A percentile compares a stretch with the other conserved stretches of the same genome.
Evolutionary conservation across 2,797 vertebrate species (phyloP).

Genomic region (Sebastes jordani): DNA sequence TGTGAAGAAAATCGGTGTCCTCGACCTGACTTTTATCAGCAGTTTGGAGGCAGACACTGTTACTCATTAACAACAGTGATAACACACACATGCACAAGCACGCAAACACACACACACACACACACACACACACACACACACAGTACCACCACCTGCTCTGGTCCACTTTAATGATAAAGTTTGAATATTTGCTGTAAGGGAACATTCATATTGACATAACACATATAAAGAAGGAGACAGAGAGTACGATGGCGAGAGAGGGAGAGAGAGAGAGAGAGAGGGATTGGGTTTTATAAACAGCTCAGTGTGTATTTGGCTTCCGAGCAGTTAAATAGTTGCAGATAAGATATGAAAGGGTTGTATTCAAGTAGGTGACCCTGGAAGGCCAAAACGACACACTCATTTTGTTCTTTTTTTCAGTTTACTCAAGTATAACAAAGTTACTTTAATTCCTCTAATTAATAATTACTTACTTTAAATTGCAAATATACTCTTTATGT

Average conservation of each 20-base stretch:
- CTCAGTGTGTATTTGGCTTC: not conserved
- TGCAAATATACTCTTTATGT: not conserved
- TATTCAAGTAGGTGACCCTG: not conserved
- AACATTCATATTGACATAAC: constrained; percentile 45
- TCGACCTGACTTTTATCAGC: constrained; percentile 70
- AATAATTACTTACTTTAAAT: not conserved
- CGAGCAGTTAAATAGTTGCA: not conserved
- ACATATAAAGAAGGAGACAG: constrained; percentile 24
- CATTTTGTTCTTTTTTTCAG: not conserved
- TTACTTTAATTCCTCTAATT: not conserved
- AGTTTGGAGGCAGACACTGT: constrained; percentile 72
- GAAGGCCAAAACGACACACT: not conserved
- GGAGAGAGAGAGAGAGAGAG: not conserved
- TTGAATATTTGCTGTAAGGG: constrained; percentile 53
- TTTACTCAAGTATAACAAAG: not conserved
- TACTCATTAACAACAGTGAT: constrained; percentile 75
- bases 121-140: constrained; percentile 5
- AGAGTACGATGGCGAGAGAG: not conserved
- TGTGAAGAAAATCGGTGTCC: constrained; percentile 34
- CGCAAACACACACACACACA: constrained; percentile 19
- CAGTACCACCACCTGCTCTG: constrained; percentile 48
- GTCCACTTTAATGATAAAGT: constrained; percentile 58
- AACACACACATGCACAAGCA: constrained; percentile 21
- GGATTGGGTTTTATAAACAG: not conserved
- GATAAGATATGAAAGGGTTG: not conserved